A percentile compares a stretch with the other conserved stretches of the same genome.
phyloP scores from a whole-genome alignment of 2,797 vertebrate genomes.

The Cirrhinus mrigala region DNA sequence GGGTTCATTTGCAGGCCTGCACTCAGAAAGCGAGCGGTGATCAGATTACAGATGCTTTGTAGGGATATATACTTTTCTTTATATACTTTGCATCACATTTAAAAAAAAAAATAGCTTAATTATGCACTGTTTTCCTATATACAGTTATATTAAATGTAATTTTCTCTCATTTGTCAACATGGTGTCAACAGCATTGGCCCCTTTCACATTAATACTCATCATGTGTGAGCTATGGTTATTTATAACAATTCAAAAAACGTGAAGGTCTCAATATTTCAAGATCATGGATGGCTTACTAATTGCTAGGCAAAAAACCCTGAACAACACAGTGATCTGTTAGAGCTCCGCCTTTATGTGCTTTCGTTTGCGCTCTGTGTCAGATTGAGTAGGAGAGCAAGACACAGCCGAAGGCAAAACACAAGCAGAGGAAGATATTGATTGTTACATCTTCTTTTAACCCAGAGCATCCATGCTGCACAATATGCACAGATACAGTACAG shows the following conservation, averaged over 20 bases:
- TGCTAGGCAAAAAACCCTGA: constrained; percentile 71
- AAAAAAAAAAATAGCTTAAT: not conserved
- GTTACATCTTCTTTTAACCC: constrained; percentile 58
- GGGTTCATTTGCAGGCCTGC: not conserved
- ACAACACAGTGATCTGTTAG: constrained; percentile 75
- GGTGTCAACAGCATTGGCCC: constrained; percentile 71
- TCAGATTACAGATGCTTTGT: not conserved
- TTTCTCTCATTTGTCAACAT: constrained; percentile 71
- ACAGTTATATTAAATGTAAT: constrained; percentile 69
- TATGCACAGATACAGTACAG: constrained; percentile 16
- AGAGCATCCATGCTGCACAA: constrained; percentile 8
- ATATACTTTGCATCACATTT: not conserved
- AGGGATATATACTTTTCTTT: not conserved
- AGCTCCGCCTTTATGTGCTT: constrained; percentile 46
- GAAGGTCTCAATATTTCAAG: constrained; percentile 70
- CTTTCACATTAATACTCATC: constrained; percentile 64
- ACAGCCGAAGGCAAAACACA: constrained; percentile 42
- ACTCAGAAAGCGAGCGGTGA: not conserved
- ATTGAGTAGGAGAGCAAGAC: constrained; percentile 65
- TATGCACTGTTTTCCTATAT: constrained; percentile 18
- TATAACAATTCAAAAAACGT: constrained; percentile 67
- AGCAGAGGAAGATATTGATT: constrained; percentile 72
- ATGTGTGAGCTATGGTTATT: constrained; percentile 74
- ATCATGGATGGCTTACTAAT: constrained; percentile 74
- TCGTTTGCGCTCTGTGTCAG: constrained; percentile 58